These are phyloP conservation scores for Ochotona princeps DNA, from an alignment of 2,113 vertebrate species.

Conservation along the genomic window DNA sequence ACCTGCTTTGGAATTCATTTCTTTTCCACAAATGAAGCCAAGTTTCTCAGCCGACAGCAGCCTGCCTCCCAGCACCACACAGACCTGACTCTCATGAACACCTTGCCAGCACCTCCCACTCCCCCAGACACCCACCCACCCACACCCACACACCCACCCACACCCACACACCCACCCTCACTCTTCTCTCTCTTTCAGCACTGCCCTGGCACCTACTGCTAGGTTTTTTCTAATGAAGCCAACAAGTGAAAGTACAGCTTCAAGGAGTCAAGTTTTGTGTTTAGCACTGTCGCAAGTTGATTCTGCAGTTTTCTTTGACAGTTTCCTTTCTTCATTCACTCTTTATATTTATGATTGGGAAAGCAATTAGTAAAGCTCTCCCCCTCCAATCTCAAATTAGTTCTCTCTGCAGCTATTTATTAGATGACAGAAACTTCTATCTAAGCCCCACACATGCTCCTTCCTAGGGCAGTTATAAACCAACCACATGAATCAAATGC, in stretches of 20 bases:
- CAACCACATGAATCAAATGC: constrained; percentile 37
- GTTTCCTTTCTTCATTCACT: background rate
- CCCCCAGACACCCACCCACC: background rate
- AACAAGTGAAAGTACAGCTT: background rate
- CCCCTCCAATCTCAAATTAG: background rate
- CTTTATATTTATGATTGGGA: background rate
- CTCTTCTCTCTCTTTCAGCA: background rate
- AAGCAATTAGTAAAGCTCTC: constrained; percentile 15
- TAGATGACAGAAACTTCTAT: constrained; percentile 36
- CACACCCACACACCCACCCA: too few species aligned
- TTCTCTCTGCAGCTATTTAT: constrained; percentile 2
- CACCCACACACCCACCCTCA: background rate
- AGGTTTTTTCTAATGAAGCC: background rate
- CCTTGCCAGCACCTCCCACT: background rate
- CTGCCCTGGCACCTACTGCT: background rate
- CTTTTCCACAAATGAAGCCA: background rate
- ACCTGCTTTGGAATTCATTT: background rate
- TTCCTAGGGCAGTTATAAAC: constrained; percentile 9
- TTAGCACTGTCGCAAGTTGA: constrained; percentile 19
- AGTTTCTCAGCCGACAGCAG: background rate
- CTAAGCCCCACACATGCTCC: constrained; percentile 2
- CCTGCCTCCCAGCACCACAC: background rate
- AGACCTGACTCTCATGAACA: background rate
- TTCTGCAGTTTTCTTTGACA: background rate
- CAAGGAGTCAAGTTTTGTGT: background rate